A percentile compares a stretch with the other conserved stretches of the same genome.
Conservation (phyloP, 2,113 vertebrate species). For the Alethe castanea region DNA sequence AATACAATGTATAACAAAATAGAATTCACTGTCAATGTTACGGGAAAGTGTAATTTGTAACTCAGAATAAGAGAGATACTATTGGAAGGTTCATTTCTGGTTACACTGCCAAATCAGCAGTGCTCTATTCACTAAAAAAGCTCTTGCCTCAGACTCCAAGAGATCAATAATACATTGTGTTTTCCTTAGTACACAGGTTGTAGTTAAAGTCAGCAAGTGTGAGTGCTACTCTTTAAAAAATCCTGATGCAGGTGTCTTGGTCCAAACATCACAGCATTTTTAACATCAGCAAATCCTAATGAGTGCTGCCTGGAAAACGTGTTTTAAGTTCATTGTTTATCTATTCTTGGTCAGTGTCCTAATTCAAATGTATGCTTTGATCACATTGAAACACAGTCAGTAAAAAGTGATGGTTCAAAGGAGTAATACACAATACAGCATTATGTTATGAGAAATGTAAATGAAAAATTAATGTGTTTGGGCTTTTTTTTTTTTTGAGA, state of each 20-base stretch:
- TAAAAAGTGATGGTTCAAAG: conserved; percentile 2
- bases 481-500: not conserved
- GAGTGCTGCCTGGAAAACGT: not conserved
- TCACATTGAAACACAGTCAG: not conserved
- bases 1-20: not conserved
- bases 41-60: not conserved
- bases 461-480: not conserved
- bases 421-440: not conserved
- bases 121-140: not conserved
- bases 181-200: not conserved
- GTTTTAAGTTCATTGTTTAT: not conserved
- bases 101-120: not conserved
- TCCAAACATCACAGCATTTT: not conserved
- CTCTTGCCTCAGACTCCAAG: not conserved
- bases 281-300: not conserved
- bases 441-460: not conserved
- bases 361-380: not conserved
- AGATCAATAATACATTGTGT: not conserved
- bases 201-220: not conserved
- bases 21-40: not conserved
- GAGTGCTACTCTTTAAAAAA: not conserved
- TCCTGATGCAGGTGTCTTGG: not conserved
- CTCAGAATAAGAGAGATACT: not conserved
- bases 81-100: not conserved
- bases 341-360: not conserved